Conservation (phyloP, 2,888 invertebrate species). For the Clanis bilineata region DNA sequence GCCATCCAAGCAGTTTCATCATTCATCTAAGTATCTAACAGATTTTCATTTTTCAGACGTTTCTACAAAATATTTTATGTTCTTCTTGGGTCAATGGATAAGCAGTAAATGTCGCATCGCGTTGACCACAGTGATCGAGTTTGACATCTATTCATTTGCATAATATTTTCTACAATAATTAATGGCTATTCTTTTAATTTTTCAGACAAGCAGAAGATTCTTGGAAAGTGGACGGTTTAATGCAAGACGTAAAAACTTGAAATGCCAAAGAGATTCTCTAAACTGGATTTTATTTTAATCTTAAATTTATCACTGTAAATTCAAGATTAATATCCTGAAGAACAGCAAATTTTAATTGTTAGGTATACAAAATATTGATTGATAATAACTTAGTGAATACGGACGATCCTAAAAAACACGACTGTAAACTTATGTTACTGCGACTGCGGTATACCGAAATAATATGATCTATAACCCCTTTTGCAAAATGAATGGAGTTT, state of each 20-base stretch:
- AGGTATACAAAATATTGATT: too few relatives aligned
- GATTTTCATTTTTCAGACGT: too few relatives aligned
- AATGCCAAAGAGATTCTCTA: constrained; percentile 21
- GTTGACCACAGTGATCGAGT: constrained; percentile 43
- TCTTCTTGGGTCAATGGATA: constrained; percentile 19
- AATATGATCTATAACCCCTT: too few relatives aligned
- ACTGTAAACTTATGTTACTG: too few relatives aligned
- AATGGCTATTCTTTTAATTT: constrained; percentile 30
- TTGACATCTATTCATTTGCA: constrained; percentile 57
- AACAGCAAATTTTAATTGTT: too few relatives aligned
- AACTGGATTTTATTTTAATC: too few relatives aligned
- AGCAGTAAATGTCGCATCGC: constrained; percentile 50
- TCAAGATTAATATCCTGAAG: background rate
- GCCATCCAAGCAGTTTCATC: too few relatives aligned
- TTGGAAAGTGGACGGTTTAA: constrained; percentile 25
- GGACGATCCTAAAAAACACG: too few relatives aligned
- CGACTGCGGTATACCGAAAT: too few relatives aligned
- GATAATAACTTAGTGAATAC: too few relatives aligned
- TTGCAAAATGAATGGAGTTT: too few relatives aligned
- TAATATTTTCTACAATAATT: constrained; percentile 37
- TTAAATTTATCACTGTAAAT: background rate
- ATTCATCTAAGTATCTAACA: too few relatives aligned
- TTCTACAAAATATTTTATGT: background rate
- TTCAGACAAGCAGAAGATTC: constrained; percentile 27
- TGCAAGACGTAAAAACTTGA: constrained; percentile 30